Evolutionary conservation across 2,888 invertebrate genomes (phyloP).

Genomic region (Xestia xanthographa): DNA sequence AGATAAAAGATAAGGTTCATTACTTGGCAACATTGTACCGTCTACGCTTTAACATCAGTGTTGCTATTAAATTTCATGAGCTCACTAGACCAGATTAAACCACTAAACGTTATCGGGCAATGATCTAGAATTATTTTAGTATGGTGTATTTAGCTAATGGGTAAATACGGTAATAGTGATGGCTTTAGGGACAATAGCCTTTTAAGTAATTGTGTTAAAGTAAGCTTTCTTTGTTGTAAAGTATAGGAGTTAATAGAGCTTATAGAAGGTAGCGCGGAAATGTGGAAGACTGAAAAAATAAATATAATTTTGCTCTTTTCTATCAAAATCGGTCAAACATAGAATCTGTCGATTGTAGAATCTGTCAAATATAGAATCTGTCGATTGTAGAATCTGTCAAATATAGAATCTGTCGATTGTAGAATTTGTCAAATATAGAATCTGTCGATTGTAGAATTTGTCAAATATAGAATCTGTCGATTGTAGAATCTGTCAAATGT

Average conservation of each 20-base stretch:
- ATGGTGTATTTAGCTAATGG: conserved; percentile 45
- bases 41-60: conserved; percentile 46
- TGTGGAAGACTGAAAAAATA: background rate
- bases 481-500: too few relatives aligned
- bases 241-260: background rate
- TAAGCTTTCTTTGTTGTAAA: conserved; percentile 12
- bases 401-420: too few relatives aligned
- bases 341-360: too few relatives aligned
- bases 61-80: conserved; percentile 55
- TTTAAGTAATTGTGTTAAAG: conserved; percentile 24
- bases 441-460: too few relatives aligned
- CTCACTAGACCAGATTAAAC: conserved; percentile 53
- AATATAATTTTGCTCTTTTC: background rate
- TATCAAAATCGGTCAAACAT: too few relatives aligned
- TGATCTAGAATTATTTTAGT: conserved; percentile 49
- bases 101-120: conserved; percentile 44
- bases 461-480: too few relatives aligned
- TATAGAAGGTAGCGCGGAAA: background rate
- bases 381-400: too few relatives aligned
- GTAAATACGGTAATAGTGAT: conserved; percentile 10
- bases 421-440: too few relatives aligned
- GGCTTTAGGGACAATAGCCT: conserved; percentile 14
- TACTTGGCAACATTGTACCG: conserved; percentile 61
- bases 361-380: too few relatives aligned
- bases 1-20: conserved; percentile 60